Evolutionary conservation across 2,888 invertebrate species (phyloP).

Genomic region (Drosophila buzzatii): DNA sequence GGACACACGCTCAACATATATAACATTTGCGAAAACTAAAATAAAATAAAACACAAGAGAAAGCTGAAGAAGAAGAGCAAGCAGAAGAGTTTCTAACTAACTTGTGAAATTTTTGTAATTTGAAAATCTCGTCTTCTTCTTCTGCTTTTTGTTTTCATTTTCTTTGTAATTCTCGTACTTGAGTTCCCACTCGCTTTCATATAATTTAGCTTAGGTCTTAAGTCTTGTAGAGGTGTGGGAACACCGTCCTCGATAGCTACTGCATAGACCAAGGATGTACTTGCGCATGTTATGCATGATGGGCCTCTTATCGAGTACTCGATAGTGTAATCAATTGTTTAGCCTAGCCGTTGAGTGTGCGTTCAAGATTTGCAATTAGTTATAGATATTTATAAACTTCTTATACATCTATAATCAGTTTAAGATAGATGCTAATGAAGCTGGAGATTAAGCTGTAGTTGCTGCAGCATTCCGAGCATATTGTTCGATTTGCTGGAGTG

Average conservation of each 20-base stretch:
- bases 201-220: constrained; percentile 10
- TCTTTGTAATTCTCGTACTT: constrained; percentile 25
- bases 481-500: constrained; percentile 28
- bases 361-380: neutral
- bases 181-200: constrained; percentile 11
- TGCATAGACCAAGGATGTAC: neutral
- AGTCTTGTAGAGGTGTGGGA: neutral
- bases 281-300: neutral
- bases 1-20: constrained; percentile 25
- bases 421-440: constrained; percentile 21
- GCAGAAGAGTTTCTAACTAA: constrained; percentile 63
- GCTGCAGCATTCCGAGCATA: constrained; percentile 26
- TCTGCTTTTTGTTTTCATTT: constrained; percentile 27
- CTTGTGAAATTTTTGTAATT: constrained; percentile 72
- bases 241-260: neutral
- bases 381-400: neutral
- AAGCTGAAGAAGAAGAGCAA: constrained; percentile 23
- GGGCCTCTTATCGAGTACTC: neutral
- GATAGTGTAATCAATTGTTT: neutral
- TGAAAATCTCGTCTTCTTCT: constrained; percentile 54
- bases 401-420: constrained; percentile 9
- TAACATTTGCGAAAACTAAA: constrained; percentile 55
- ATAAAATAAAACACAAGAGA: constrained; percentile 37
- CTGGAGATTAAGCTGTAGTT: constrained; percentile 3
- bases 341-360: neutral